These are phyloP conservation scores for Prinia subflava DNA, from an alignment of 2,113 vertebrate species.

Conservation along the genomic window DNA sequence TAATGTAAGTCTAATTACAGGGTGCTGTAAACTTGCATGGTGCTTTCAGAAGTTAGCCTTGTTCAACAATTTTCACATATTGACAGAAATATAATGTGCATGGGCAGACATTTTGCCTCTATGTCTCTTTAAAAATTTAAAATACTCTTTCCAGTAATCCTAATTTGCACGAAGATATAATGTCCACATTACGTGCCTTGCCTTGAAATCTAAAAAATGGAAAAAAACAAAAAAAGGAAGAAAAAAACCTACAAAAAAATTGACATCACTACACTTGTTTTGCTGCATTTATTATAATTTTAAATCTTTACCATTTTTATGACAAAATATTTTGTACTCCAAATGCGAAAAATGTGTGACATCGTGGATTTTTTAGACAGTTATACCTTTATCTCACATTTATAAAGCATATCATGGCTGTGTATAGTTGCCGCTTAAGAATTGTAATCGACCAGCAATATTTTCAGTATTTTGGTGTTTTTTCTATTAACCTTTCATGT, in stretches of 20 bases:
- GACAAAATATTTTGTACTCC: conserved; percentile 99
- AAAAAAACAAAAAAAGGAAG: conserved; percentile 71
- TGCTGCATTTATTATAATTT: conserved; percentile 99
- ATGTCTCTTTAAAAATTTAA: conserved; percentile 85
- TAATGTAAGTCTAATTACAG: conserved; percentile 76
- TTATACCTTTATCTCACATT: conserved; percentile 99
- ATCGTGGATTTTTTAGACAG: conserved; percentile 99
- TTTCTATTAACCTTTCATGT: conserved; percentile 92
- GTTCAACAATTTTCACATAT: conserved; percentile 79
- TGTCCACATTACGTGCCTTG: conserved; percentile 99
- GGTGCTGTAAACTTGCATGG: conserved; percentile 86
- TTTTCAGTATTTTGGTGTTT: conserved; percentile 97
- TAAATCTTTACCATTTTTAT: conserved; percentile 99
- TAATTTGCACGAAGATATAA: conserved; percentile 99
- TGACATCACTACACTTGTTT: conserved; percentile 99
- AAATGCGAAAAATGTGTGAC: conserved; percentile 88
- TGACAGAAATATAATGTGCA: conserved; percentile 77
- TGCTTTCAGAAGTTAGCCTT: conserved; percentile 88
- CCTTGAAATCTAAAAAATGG: conserved; percentile 92
- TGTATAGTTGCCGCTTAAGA: conserved; percentile 99
- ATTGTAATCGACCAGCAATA: conserved; percentile 99
- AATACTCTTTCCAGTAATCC: conserved; percentile 93
- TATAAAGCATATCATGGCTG: conserved; percentile 99
- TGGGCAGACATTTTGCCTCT: conserved; percentile 88
- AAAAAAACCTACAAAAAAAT: conserved; percentile 71